phyloP scores from a whole-genome alignment of 2,888 invertebrate genomes.

The Mesochorus sp. region DNA sequence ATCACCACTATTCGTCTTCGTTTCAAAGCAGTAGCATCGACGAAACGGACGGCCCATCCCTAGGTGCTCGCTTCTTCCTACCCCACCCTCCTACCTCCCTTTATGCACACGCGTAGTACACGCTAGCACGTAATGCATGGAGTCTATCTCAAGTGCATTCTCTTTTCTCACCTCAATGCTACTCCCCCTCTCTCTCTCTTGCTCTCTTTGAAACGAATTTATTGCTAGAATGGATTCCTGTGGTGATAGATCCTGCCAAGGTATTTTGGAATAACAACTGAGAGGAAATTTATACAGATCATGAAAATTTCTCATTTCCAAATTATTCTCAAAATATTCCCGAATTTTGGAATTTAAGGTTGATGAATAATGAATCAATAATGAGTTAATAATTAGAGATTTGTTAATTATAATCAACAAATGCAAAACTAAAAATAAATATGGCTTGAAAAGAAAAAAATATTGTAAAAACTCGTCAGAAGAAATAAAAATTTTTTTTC shows the following conservation, averaged over 20 bases:
- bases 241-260: conserved; percentile 36
- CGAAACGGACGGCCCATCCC: conserved; percentile 57
- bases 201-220: conserved; percentile 48
- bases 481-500: conserved; percentile 3
- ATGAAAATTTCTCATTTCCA: no score
- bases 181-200: conserved; percentile 4
- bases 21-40: conserved; percentile 57
- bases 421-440: no score
- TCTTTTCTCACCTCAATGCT: neutral
- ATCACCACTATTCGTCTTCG: conserved; percentile 69
- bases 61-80: neutral
- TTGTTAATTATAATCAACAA: no score
- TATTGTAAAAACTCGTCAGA: no score
- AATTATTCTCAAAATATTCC: no score
- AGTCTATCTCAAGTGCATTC: neutral
- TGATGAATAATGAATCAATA: no score
- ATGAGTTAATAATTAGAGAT: no score
- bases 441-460: no score
- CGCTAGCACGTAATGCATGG: conserved; percentile 2
- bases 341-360: no score
- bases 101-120: neutral
- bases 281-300: no score
- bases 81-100: neutral
- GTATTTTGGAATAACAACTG: no score
- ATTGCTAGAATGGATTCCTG: conserved; percentile 46